Percentiles rank a stretch among this genome's conserved stretches.
Conservation (phyloP, 2,797 vertebrate genomes). For the Cyclopterus lumpus region DNA sequence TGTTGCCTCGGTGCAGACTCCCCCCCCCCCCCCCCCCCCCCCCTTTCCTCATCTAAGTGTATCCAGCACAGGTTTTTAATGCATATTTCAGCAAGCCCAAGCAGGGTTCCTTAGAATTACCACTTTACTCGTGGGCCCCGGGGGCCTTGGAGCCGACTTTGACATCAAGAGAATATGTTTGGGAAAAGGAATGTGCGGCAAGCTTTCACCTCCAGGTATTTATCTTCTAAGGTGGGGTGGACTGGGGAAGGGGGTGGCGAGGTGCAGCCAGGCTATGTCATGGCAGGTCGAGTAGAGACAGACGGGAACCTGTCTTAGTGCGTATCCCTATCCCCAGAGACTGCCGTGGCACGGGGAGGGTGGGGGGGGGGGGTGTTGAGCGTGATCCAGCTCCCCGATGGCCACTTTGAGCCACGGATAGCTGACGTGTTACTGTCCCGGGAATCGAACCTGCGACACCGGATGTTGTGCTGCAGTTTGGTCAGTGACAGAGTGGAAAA, state of each 20-base stretch:
- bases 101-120: constrained; percentile 94
- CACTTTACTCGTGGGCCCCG: constrained; percentile 90
- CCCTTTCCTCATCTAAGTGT: constrained; percentile 84
- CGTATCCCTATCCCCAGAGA: constrained; percentile 51
- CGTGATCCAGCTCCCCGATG: constrained; percentile 40
- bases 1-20: constrained; percentile 77
- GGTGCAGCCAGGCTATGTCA: constrained; percentile 80
- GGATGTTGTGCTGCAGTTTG: constrained; percentile 54
- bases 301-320: constrained; percentile 73
- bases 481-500: constrained; percentile 69
- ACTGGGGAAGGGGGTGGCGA: constrained; percentile 68
- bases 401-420: too few species aligned
- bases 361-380: too few species aligned
- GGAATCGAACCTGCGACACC: constrained; percentile 57
- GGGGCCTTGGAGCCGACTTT: constrained; percentile 93
- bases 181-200: constrained; percentile 95
- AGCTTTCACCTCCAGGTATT: constrained; percentile 96
- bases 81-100: constrained; percentile 98
- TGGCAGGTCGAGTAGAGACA: constrained; percentile 79
- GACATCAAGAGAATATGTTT: constrained; percentile 94
- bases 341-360: constrained; percentile 30
- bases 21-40: too few species aligned
- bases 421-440: too few species aligned
- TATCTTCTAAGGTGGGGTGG: constrained; percentile 88
- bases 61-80: constrained; percentile 90